These are phyloP conservation scores for Actinopyga echinites DNA, from an alignment of 53 echinoderm and acorn worm species.

Conservation along the genomic window DNA sequence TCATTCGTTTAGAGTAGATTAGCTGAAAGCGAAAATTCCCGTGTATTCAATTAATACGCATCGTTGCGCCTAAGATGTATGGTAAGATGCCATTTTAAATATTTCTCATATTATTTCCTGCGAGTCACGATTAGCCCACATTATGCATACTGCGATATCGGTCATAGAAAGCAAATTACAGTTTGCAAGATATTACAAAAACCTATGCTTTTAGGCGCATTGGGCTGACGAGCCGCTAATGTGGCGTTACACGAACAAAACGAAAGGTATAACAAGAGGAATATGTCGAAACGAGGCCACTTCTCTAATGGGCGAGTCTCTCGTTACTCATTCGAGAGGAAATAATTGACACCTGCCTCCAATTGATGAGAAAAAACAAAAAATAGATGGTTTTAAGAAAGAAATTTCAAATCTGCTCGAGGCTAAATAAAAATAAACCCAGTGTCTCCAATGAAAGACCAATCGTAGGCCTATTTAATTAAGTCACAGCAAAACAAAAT, in stretches of 20 bases:
- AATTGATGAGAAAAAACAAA: slow-evolving; percentile 14
- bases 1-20: too few species aligned
- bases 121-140: not conserved
- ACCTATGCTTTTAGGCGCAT: slow-evolving; percentile 22
- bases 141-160: slow-evolving; percentile 27
- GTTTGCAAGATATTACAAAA: slow-evolving; percentile 34
- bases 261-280: too few species aligned
- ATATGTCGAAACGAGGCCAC: slow-evolving; percentile 23
- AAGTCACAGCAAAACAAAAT: slow-evolving; percentile 3
- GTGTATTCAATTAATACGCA: slow-evolving; percentile 22
- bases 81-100: slow-evolving; percentile 2
- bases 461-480: slow-evolving; percentile 36
- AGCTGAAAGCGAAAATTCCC: not conserved
- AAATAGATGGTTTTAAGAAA: slow-evolving; percentile 5
- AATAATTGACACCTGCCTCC: slow-evolving; percentile 35
- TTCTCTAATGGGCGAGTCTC: slow-evolving; percentile 19
- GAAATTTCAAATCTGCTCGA: slow-evolving; percentile 24
- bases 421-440: slow-evolving; percentile 16
- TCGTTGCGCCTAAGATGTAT: not conserved
- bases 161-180: slow-evolving; percentile 13
- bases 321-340: slow-evolving; percentile 28
- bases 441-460: not conserved
- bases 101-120: slow-evolving; percentile 7
- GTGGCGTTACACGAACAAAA: too few species aligned
- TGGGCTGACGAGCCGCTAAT: too few species aligned